Conservation (phyloP, 1,140 invertebrate species). For the Periplaneta americana region DNA sequence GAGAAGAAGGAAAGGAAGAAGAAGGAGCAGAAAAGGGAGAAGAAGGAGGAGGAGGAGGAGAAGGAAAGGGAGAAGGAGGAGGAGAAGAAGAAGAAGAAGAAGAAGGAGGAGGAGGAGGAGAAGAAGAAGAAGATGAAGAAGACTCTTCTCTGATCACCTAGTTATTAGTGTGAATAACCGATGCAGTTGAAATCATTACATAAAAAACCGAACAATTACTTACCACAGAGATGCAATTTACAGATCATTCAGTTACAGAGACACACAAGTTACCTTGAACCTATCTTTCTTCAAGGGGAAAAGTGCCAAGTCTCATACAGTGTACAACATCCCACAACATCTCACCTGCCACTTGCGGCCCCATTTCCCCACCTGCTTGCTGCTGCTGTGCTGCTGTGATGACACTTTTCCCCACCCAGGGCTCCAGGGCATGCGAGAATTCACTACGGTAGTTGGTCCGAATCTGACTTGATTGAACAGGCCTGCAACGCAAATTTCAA, state of each 20-base stretch:
- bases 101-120: too few species aligned
- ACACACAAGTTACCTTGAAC: neutral
- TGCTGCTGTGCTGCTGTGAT: constrained; percentile 12
- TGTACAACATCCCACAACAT: neutral
- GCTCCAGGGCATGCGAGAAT: constrained; percentile 55
- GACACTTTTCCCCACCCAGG: constrained; percentile 43
- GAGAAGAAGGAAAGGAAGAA: too few species aligned
- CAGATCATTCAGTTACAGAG: neutral
- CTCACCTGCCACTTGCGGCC: neutral
- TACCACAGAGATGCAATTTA: too few species aligned
- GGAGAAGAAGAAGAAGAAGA: too few species aligned
- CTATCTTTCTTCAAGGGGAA: neutral
- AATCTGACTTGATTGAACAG: constrained; percentile 49
- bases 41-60: too few species aligned
- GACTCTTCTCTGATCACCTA: too few species aligned
- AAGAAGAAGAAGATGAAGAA: too few species aligned
- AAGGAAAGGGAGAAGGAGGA: too few species aligned
- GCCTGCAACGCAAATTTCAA: constrained; percentile 32
- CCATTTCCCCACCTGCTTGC: constrained; percentile 5
- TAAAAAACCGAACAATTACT: too few species aligned
- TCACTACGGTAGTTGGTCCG: constrained; percentile 58
- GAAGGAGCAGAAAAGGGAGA: too few species aligned
- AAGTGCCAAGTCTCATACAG: neutral
- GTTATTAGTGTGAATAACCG: too few species aligned
- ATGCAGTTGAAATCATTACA: too few species aligned